Evolutionary conservation across 2,888 invertebrate genomes (phyloP), one percentile per base, ranked within the genome.

Genomic region (Chrysomela aeneicollis): DNA sequence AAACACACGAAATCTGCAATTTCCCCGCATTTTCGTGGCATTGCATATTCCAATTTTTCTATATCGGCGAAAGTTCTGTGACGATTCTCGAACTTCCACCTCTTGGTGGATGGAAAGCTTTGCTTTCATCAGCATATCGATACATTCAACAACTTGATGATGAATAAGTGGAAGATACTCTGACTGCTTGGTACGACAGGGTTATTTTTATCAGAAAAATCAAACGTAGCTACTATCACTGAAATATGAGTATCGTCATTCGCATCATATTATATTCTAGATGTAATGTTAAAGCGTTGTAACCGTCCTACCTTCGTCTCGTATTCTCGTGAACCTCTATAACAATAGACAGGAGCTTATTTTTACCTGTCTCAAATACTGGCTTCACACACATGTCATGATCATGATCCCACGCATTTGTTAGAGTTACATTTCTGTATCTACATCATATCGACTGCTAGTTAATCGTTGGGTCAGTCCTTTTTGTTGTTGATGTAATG

Each of bases 401-500:
- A 71, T 76, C 77, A 73, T 63, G 61, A 71, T 67, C 76, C 76
- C 73, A 76, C 76, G 76, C 75, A 76, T 75, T 76, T 75, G 77
- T 76, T 75, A 74, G 37, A 22, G 19, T 22, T 71, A 71, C 70
- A 70, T 71, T 70, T 73, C 70, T 72, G 76, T 75, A 76, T 77
- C 75, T 76, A 77, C 77, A 75, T 77, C 73, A 75, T 77, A 79
- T 79, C 77, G 78, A 73, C 78, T 79, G 79, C 77, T 78, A 78
- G 75, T 75, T 78, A 75, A 77, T 78, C 76, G 74, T 53, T 42
- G 9, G 53, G 15, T 37, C 49, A 59, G 54, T 59, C 47, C 17
- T 32, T 51, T 49, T 22, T 50, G 42, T 54, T 54, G 18, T 19
- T 60, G 59, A 47, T 60, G 3, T 50, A 35, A 42, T 49, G 32